Evolutionary conservation across 2,888 invertebrate species (phyloP).

Genomic region (Germaria angustata): DNA sequence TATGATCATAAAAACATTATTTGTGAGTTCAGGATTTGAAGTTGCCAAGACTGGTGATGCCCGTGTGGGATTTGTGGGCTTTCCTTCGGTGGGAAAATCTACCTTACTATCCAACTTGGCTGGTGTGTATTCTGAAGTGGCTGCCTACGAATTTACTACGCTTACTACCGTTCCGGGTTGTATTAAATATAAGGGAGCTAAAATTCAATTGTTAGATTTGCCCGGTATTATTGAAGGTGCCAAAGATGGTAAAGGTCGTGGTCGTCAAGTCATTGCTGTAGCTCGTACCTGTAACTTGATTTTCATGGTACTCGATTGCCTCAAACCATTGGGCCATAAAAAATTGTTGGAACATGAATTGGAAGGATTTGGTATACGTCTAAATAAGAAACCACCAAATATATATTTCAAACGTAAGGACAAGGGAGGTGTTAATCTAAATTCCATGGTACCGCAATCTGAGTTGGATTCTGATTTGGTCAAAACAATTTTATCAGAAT

Average conservation of each 20-base stretch:
- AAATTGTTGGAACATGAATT: constrained; percentile 97
- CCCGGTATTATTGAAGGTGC: constrained; percentile 99
- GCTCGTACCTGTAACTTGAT: constrained; percentile 98
- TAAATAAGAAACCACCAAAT: constrained; percentile 98
- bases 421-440: constrained; percentile 97
- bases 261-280: constrained; percentile 99
- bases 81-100: constrained; percentile 99
- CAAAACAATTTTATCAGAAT: constrained; percentile 97
- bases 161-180: constrained; percentile 99
- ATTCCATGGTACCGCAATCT: constrained; percentile 92
- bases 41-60: constrained; percentile 99
- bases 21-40: constrained; percentile 86
- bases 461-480: constrained; percentile 97
- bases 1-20: too few relatives aligned
- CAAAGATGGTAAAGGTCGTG: constrained; percentile 99
- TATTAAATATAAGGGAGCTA: constrained; percentile 99
- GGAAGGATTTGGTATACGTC: constrained; percentile 98
- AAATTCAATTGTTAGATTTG: constrained; percentile 98
- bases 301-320: constrained; percentile 97
- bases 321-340: constrained; percentile 98
- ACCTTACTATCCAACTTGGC: constrained; percentile 97
- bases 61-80: constrained; percentile 92
- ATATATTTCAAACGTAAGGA: constrained; percentile 98
- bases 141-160: constrained; percentile 99
- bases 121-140: constrained; percentile 99